Evolutionary conservation across 1,140 invertebrate species (phyloP).

Genomic region (Pissodes strobi): DNA sequence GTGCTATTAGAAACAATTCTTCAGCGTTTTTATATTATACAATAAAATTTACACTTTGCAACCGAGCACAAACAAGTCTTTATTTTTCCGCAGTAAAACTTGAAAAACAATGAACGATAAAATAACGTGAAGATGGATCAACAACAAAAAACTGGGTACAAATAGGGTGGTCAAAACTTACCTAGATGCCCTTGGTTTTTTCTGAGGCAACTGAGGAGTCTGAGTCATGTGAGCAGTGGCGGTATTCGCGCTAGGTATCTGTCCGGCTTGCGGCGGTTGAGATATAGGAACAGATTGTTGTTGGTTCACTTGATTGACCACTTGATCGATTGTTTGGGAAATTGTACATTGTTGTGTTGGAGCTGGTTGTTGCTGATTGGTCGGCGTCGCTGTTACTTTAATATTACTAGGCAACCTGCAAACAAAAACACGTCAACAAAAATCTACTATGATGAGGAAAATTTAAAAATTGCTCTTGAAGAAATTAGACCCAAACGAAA

Average conservation of each 20-base stretch:
- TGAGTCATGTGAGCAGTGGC: not conserved
- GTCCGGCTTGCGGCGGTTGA: not conserved
- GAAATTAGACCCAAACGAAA: not conserved
- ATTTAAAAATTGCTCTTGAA: not conserved
- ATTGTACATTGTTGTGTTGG: not conserved
- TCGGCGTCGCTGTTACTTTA: slow-evolving; percentile 2
- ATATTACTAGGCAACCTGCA: slow-evolving; percentile 6
- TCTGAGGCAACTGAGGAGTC: not conserved
- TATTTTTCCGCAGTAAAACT: too few relatives aligned
- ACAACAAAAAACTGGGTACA: too few relatives aligned
- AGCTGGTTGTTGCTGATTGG: not conserved
- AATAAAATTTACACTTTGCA: too few relatives aligned
- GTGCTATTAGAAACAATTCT: too few relatives aligned
- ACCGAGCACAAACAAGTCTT: too few relatives aligned
- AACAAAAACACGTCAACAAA: too few relatives aligned
- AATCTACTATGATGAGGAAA: too few relatives aligned
- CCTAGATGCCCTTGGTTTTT: not conserved
- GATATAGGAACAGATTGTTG: not conserved
- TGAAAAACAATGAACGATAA: too few relatives aligned
- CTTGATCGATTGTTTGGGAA: not conserved
- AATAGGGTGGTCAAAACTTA: not conserved
- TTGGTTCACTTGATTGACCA: not conserved
- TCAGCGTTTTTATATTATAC: too few relatives aligned
- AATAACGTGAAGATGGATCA: too few relatives aligned
- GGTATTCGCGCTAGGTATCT: not conserved